Percentiles rank a stretch among this genome's conserved stretches.
Evolutionary conservation across 1,140 invertebrate genomes (phyloP).

Genomic region (Drosophila gunungcola): DNA sequence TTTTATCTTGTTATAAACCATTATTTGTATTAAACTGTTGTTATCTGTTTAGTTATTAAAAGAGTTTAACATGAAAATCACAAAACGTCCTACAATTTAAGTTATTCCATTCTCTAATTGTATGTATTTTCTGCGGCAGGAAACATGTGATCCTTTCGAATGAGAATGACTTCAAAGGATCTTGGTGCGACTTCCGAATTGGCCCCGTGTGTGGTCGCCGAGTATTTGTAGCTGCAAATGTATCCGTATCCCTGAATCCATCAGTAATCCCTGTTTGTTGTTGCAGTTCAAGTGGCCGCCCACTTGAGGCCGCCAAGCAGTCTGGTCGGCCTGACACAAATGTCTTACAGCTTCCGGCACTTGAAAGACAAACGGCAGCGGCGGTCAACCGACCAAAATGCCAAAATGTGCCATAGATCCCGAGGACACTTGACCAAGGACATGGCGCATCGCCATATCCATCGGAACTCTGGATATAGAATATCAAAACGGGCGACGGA

Average conservation of each 20-base stretch:
- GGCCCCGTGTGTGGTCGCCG: constrained; percentile 29
- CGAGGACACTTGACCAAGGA: constrained; percentile 53
- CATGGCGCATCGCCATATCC: constrained; percentile 31
- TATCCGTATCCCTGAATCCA: not conserved
- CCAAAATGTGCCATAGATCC: constrained; percentile 48
- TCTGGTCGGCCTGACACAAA: constrained; percentile 53
- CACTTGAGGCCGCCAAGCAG: constrained; percentile 75
- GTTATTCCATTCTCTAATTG: too few relatives aligned
- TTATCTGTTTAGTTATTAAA: too few relatives aligned
- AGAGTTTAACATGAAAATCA: too few relatives aligned
- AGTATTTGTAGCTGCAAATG: not conserved
- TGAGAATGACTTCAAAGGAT: constrained; percentile 8
- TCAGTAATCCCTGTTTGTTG: constrained; percentile 49
- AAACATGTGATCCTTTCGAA: constrained; percentile 8
- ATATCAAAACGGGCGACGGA: constrained; percentile 59
- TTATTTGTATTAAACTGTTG: too few relatives aligned
- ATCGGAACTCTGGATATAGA: constrained; percentile 72
- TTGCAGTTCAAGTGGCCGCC: constrained; percentile 51
- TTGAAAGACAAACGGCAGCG: constrained; percentile 27
- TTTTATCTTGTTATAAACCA: too few relatives aligned
- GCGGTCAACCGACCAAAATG: constrained; percentile 73
- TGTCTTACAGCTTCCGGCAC: constrained; percentile 54
- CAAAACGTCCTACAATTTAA: too few relatives aligned
- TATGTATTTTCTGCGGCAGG: not conserved
- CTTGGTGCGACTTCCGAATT: not conserved